phyloP scores from a whole-genome alignment of 2,113 vertebrate species.

The Cyprinodon variegatus region DNA sequence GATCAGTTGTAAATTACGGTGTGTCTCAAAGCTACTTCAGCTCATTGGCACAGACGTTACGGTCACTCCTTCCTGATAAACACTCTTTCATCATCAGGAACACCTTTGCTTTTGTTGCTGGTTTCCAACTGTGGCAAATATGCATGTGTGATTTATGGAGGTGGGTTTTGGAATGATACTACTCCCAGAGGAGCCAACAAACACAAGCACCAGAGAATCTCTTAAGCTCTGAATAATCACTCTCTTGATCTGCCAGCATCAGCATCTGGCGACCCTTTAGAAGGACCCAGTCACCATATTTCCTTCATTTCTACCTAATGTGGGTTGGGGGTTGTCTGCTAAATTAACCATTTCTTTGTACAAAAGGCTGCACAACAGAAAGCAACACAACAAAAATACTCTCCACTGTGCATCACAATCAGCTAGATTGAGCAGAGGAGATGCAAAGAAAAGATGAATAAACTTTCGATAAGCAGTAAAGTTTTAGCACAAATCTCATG shows the following conservation, averaged over 20 bases:
- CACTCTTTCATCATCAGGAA: slow-evolving; percentile 40
- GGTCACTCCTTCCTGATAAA: slow-evolving; percentile 35
- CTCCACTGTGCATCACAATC: slow-evolving; percentile 32
- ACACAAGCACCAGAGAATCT: slow-evolving; percentile 72
- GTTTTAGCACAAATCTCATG: slow-evolving; percentile 27
- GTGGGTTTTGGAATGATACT: slow-evolving; percentile 72
- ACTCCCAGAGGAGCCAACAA: slow-evolving; percentile 56
- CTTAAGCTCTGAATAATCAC: slow-evolving; percentile 72
- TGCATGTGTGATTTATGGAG: slow-evolving; percentile 66
- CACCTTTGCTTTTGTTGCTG: slow-evolving; percentile 39
- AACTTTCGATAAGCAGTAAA: slow-evolving; percentile 35
- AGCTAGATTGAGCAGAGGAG: slow-evolving; percentile 36
- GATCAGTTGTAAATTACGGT: slow-evolving; percentile 10
- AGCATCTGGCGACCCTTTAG: slow-evolving; percentile 58
- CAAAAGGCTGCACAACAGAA: slow-evolving; percentile 40
- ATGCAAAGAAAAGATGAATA: slow-evolving; percentile 34
- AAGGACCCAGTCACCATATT: slow-evolving; percentile 51
- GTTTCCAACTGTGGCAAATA: slow-evolving; percentile 44
- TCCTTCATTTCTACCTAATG: slow-evolving; percentile 46
- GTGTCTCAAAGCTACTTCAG: slow-evolving; percentile 7
- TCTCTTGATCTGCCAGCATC: slow-evolving; percentile 67
- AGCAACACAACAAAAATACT: slow-evolving; percentile 49
- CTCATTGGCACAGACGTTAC: neutral
- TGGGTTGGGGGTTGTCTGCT: slow-evolving; percentile 20
- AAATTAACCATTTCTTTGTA: slow-evolving; percentile 55